Evolutionary conservation across 2,888 invertebrate species (phyloP).

Genomic region (Sesamia inferens): DNA sequence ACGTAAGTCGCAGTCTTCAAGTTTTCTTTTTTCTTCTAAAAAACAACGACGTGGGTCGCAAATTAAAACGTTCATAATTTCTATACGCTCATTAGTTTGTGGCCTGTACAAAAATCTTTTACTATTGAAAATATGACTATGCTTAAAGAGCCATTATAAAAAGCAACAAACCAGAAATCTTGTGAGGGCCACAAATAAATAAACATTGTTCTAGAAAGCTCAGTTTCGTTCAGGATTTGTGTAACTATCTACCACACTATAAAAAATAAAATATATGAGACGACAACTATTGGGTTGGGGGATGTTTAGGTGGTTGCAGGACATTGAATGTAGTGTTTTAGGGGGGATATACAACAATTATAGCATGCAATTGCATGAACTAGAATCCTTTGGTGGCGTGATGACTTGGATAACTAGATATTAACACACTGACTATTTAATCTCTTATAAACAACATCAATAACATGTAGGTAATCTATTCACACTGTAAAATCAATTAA

Average conservation of each 20-base stretch:
- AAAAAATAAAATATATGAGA: constrained; percentile 65
- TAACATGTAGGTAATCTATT: background rate
- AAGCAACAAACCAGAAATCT: constrained; percentile 14
- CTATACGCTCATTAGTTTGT: constrained; percentile 83
- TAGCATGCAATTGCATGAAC: constrained; percentile 68
- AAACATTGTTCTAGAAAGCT: constrained; percentile 84
- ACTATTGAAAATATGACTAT: background rate
- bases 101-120: constrained; percentile 54
- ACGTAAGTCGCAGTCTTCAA: background rate
- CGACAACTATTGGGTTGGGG: constrained; percentile 64
- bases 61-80: constrained; percentile 80
- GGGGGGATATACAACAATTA: constrained; percentile 63
- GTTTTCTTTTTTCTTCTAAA: constrained; percentile 33
- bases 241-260: constrained; percentile 80
- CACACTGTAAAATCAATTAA: background rate
- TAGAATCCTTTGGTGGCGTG: constrained; percentile 61
- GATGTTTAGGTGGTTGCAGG: constrained; percentile 67
- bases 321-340: constrained; percentile 63
- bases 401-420: constrained; percentile 54
- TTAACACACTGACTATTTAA: constrained; percentile 35
- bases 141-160: background rate
- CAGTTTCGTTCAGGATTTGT: constrained; percentile 87
- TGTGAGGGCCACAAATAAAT: constrained; percentile 80
- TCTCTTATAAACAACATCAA: constrained; percentile 19
- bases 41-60: constrained; percentile 78